Percentiles rank a stretch among this genome's conserved stretches.
phyloP scores from a whole-genome alignment of 2,888 invertebrate species.

The Oasisia sp. region DNA sequence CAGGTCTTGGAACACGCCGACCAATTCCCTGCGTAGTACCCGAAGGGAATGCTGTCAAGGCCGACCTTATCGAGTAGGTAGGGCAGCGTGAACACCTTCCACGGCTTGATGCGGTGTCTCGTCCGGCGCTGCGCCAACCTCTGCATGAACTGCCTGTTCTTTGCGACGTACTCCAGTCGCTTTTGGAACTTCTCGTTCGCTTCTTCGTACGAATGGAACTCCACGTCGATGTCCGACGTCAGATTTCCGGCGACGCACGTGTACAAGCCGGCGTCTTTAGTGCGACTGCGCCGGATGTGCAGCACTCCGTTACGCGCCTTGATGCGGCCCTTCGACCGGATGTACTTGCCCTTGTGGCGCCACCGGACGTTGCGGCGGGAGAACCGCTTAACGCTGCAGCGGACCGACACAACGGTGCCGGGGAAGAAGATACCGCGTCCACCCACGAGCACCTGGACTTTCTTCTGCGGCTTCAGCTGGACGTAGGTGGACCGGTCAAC shows the following conservation, averaged over 20 bases:
- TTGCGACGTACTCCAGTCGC: slow-evolving; percentile 20
- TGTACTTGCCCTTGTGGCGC: slow-evolving; percentile 51
- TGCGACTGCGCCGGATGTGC: slow-evolving; percentile 31
- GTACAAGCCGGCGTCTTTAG: slow-evolving; percentile 49
- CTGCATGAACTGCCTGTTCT: slow-evolving; percentile 18
- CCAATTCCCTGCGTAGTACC: slow-evolving; percentile 74
- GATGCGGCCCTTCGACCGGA: slow-evolving; percentile 31
- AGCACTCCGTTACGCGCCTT: slow-evolving; percentile 32
- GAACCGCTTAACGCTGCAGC: slow-evolving; percentile 53
- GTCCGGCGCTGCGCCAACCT: not conserved
- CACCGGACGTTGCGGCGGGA: slow-evolving; percentile 54
- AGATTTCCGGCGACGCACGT: slow-evolving; percentile 52
- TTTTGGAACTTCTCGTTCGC: slow-evolving; percentile 22
- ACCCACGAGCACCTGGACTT: slow-evolving; percentile 48
- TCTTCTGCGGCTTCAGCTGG: slow-evolving; percentile 28
- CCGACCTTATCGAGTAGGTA: slow-evolving; percentile 18
- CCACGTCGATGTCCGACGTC: slow-evolving; percentile 49
- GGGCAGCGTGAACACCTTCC: slow-evolving; percentile 24
- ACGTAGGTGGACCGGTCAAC: slow-evolving; percentile 28
- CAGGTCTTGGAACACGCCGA: slow-evolving; percentile 86
- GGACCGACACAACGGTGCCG: slow-evolving; percentile 52
- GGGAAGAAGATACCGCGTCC: slow-evolving; percentile 54
- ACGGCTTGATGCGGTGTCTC: not conserved
- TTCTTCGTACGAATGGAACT: slow-evolving; percentile 41
- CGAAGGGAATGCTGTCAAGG: slow-evolving; percentile 30